phyloP scores from a whole-genome alignment of 2,113 vertebrate genomes.

The Tauraco erythrolophus region DNA sequence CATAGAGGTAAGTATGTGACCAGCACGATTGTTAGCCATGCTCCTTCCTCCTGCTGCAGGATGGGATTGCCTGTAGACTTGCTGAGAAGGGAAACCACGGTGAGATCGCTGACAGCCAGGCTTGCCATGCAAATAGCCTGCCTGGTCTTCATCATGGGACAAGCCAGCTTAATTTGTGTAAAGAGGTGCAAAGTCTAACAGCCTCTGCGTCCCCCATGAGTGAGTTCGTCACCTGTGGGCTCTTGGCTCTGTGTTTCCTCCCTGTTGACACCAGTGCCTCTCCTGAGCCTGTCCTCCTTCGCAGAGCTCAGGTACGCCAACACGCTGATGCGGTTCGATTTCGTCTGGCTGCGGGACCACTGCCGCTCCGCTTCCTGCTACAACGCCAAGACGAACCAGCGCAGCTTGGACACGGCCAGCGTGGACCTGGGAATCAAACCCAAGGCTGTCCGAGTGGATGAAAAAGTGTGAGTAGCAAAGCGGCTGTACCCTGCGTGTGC shows the following conservation, averaged over 20 bases:
- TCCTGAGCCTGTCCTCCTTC: not conserved
- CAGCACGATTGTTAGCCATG: rapidly evolving
- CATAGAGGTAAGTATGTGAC: not conserved
- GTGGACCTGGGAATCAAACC: conserved; percentile 88
- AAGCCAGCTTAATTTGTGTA: not conserved
- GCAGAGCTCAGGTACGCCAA: conserved; percentile 80
- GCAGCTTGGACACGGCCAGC: conserved; percentile 87
- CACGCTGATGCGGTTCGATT: conserved; percentile 84
- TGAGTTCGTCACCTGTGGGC: rapidly evolving
- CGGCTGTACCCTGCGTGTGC: rapidly evolving
- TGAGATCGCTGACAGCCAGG: not conserved
- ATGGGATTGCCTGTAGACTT: not conserved
- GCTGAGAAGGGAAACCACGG: not conserved
- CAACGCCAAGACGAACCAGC: conserved; percentile 87
- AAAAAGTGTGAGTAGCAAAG: conserved; percentile 84
- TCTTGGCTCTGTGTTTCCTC: not conserved
- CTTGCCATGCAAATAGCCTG: not conserved
- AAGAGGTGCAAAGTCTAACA: too few relatives aligned
- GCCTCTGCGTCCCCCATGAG: rapidly evolving
- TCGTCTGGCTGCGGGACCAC: conserved; percentile 93
- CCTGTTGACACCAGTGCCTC: not conserved
- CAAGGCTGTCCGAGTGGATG: conserved; percentile 72
- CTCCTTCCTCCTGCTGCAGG: not conserved
- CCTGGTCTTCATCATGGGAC: not conserved
- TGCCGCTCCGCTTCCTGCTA: conserved; percentile 88